Conservation (phyloP, 92 coral and sea anemone genomes). For the Siderastrea radians region DNA sequence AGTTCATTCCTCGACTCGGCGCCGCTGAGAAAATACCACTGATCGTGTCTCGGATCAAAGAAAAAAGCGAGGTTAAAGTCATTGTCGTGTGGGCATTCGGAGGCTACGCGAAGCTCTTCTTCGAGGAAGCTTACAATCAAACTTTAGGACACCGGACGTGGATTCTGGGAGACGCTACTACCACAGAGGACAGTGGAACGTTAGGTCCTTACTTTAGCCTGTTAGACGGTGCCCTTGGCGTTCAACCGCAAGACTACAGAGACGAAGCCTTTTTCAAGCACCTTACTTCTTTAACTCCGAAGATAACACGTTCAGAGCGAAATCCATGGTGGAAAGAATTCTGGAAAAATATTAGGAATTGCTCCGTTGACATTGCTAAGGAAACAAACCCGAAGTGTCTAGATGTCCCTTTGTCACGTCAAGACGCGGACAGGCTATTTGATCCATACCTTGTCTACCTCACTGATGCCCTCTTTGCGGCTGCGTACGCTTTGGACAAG, state of each 20-base stretch:
- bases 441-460: conserved; percentile 71
- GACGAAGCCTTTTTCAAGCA: conserved; percentile 24
- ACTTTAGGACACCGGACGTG: conserved; percentile 55
- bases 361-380: conserved; percentile 15
- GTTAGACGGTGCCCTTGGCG: conserved; percentile 60
- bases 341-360: conserved; percentile 39
- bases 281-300: conserved; percentile 25
- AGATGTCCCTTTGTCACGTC: conserved; percentile 36
- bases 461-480: conserved; percentile 56
- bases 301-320: not conserved
- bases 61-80: conserved; percentile 52
- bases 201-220: conserved; percentile 23
- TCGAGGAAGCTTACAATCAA: conserved; percentile 46
- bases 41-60: conserved; percentile 55
- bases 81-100: conserved; percentile 70
- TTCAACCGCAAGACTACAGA: conserved; percentile 52
- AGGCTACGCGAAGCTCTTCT: conserved; percentile 50
- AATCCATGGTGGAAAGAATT: conserved; percentile 71
- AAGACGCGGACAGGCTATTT: conserved; percentile 16
- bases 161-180: conserved; percentile 74
- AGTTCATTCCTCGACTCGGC: conserved; percentile 64
- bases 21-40: conserved; percentile 29
- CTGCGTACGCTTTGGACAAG: conserved; percentile 59
- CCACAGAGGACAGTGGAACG: conserved; percentile 15
- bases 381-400: conserved; percentile 23